Conservation (phyloP, 2,888 invertebrate genomes). For the Synergus gifuensis region DNA sequence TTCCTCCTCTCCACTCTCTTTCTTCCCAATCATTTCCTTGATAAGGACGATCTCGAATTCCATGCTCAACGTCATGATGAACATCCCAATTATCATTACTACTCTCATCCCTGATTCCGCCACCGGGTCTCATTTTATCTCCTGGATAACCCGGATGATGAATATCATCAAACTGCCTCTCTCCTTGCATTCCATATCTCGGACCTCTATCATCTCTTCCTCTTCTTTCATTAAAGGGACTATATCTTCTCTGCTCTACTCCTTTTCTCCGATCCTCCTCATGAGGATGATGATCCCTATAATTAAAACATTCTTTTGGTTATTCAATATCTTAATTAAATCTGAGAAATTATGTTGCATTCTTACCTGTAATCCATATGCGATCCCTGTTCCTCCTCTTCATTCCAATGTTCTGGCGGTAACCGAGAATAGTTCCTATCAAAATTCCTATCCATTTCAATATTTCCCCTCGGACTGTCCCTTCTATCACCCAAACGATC, state of each 20-base stretch:
- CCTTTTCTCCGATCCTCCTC: constrained; percentile 71
- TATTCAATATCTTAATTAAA: too few relatives aligned
- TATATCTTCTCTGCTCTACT: constrained; percentile 72
- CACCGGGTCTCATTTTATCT: constrained; percentile 66
- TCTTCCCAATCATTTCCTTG: constrained; percentile 73
- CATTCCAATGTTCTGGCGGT: constrained; percentile 72
- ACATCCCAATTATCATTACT: constrained; percentile 73
- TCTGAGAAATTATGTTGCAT: not conserved
- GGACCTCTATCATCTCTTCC: constrained; percentile 77
- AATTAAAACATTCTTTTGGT: not conserved
- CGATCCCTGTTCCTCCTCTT: constrained; percentile 67
- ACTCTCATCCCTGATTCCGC: constrained; percentile 68
- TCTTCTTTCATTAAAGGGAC: constrained; percentile 77
- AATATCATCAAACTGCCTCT: constrained; percentile 52
- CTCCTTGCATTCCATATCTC: constrained; percentile 66
- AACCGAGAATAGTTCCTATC: constrained; percentile 68
- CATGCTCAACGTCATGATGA: constrained; percentile 73
- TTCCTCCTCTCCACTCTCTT: constrained; percentile 71
- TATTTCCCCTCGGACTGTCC: constrained; percentile 69
- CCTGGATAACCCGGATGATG: constrained; percentile 65
- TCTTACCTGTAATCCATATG: constrained; percentile 67
- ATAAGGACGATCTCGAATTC: constrained; percentile 66
- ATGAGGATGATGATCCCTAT: constrained; percentile 68
- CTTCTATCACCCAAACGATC: constrained; percentile 68
- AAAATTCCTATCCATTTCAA: constrained; percentile 71